These are phyloP conservation scores for Cetonia aurata DNA, from an alignment of 2,888 invertebrate species.

Conservation along the genomic window DNA sequence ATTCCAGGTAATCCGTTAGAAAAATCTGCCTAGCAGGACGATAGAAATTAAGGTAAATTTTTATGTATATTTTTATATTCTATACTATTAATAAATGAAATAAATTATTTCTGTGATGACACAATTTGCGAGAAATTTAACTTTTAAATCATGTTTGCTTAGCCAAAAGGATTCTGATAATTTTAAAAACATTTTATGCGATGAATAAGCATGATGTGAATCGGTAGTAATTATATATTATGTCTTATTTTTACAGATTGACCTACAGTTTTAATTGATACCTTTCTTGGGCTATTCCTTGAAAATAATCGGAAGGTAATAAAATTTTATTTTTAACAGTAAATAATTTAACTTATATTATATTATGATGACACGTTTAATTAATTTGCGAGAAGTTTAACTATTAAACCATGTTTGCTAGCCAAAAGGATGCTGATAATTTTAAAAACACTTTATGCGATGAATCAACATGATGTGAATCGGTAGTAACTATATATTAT, in stretches of 20 bases:
- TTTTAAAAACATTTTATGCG: neutral
- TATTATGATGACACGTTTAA: conserved; percentile 35
- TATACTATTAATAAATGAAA: neutral
- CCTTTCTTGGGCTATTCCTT: too few species aligned
- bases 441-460: neutral
- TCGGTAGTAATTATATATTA: too few species aligned
- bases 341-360: neutral
- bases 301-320: too few species aligned
- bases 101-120: conserved; percentile 16
- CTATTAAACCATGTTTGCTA: conserved; percentile 28
- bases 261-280: too few species aligned
- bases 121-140: conserved; percentile 20
- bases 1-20: conserved; percentile 11
- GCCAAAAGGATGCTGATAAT: conserved; percentile 42
- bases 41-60: neutral
- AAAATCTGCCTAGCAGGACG: neutral
- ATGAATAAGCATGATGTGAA: too few species aligned
- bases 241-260: conserved; percentile 4
- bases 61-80: neutral
- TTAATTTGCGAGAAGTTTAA: conserved; percentile 17
- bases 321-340: too few species aligned
- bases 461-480: too few species aligned
- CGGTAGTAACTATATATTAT: too few species aligned
- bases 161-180: conserved; percentile 36
- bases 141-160: conserved; percentile 25